Evolutionary conservation across 37 sponge, comb jelly and placozoan genomes (phyloP), one percentile per base, ranked within the genome.

Genomic region (Hormiphora californensis): DNA sequence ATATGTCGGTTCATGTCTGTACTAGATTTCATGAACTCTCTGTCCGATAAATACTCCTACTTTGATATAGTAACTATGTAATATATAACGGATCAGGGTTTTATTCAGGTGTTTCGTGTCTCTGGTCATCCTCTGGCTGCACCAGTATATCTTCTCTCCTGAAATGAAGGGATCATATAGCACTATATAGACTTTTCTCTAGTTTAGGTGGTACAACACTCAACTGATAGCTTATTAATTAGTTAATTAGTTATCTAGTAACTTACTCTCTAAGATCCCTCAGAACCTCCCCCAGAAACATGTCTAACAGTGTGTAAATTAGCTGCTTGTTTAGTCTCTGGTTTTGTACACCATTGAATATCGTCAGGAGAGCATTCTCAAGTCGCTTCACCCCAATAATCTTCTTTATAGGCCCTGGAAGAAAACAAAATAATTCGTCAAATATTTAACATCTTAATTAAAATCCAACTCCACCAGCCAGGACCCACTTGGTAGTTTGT

Each of bases 301-400:
- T 39, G 67, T 65, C 67, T 31, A 65, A 17, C 37, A 65, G 67
- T 4, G 67, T 65, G 67, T 65, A 65, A 65, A 65, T 39, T 19
- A 65, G 67, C 36, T 65, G 67, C 35, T 65, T 65, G 17, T 65
- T 65, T 2, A 65, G 37, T 19, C 17, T 5, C 35, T 65, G 32
- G 67, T 65, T 65, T 39, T 65, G 67, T 28, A 65, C 31, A 19
- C 36, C 67, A 17, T 65, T 4, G 67, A 36, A 65, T 36, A 65
- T 65, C 38, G 67, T 65, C 3, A 65, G 36, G 15, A 65, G 67
- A 19, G 67, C 67, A 28, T 65, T 39, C 4, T 65, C 67, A 8
- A 65, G 11, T 11, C 67, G 33, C 30, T 32, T 33, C 37, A 4
- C 17, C 1, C 67, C 67, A 35, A 65, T 17, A 35, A 65, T 11